Percentiles rank a stretch among this genome's conserved stretches.
Conservation (phyloP, 2,113 vertebrate species). For the Natator depressus region DNA sequence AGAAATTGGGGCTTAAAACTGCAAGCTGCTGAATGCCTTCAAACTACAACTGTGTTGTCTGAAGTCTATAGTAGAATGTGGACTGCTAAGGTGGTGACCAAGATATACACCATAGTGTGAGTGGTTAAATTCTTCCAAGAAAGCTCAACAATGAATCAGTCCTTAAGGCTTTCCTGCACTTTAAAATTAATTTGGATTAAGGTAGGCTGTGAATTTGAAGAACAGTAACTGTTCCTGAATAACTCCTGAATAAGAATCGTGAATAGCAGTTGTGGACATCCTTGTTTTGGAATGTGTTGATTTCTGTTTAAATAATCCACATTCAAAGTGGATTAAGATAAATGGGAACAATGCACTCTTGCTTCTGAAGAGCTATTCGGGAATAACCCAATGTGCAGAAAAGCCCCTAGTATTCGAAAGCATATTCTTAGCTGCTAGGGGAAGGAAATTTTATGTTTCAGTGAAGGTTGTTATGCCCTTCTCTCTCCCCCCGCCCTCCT, state of each 20-base stretch:
- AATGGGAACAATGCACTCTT: neutral
- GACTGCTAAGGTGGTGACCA: neutral
- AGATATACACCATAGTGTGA: neutral
- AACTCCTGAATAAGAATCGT: neutral
- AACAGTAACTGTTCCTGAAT: accelerated
- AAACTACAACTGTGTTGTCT: neutral
- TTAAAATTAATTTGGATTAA: neutral
- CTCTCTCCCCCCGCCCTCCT: neutral
- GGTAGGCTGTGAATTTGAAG: neutral
- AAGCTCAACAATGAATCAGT: neutral
- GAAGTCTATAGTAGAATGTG: neutral
- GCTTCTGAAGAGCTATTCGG: neutral
- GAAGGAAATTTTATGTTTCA: neutral
- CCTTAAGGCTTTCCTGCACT: neutral
- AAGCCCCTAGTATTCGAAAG: neutral
- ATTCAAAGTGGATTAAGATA: neutral
- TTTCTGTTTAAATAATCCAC: neutral
- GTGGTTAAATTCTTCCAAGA: neutral
- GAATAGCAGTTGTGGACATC: neutral
- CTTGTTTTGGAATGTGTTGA: neutral
- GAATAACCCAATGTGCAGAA: neutral
- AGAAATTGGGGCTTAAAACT: neutral
- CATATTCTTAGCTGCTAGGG: neutral
- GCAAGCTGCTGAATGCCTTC: too few relatives aligned
- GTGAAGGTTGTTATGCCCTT: neutral